Evolutionary conservation across 2,113 vertebrate species (phyloP).

Genomic region (Accipiter cooperii): DNA sequence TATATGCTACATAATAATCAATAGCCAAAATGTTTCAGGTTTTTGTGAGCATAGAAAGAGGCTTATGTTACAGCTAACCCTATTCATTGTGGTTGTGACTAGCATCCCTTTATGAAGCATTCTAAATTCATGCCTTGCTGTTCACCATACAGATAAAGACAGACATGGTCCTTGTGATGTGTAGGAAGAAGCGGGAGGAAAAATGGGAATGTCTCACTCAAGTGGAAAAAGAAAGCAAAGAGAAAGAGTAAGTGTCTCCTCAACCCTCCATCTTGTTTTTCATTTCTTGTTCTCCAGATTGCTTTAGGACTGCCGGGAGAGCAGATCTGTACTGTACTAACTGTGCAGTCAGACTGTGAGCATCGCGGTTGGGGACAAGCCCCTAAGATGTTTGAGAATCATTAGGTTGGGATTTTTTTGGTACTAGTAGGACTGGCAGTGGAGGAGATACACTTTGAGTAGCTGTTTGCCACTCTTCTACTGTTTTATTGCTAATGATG

Average conservation of each 20-base stretch:
- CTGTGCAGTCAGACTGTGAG: neutral
- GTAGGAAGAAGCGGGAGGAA: constrained; percentile 85
- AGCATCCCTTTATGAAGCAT: neutral
- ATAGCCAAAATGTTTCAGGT: neutral
- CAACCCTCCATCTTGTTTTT: neutral
- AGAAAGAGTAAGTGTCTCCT: constrained; percentile 87
- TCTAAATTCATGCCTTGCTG: neutral
- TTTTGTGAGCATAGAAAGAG: neutral
- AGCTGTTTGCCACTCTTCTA: neutral
- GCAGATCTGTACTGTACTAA: neutral
- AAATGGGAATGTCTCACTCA: constrained; percentile 95
- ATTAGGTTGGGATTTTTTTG: neutral
- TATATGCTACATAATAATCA: neutral
- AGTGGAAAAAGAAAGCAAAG: constrained; percentile 91
- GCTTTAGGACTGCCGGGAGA: neutral
- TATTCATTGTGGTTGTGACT: neutral
- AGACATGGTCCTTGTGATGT: constrained; percentile 89
- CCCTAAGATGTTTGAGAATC: neutral
- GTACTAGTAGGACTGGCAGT: neutral
- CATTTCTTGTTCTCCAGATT: neutral
- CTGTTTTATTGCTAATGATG: neutral
- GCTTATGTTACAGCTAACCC: neutral
- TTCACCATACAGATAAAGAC: constrained; percentile 84
- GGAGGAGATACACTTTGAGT: neutral
- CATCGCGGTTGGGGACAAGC: neutral